Conservation (phyloP, 2,888 invertebrate genomes). For the Endomychus coccineus region DNA sequence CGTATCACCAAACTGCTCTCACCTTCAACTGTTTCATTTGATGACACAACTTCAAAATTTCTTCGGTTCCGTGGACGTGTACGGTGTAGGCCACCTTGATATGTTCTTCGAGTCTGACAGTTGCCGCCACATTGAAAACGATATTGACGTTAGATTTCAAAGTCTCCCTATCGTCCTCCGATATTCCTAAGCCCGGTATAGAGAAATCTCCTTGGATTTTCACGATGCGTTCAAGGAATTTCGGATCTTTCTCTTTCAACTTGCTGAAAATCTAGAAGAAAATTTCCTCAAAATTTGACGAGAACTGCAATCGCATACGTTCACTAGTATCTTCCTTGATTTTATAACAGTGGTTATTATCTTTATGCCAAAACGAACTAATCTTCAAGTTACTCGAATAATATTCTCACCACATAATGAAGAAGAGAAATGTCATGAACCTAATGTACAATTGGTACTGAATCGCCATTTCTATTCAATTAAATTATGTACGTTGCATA, state of each 20-base stretch:
- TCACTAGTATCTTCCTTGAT: too few species aligned
- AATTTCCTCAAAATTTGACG: too few species aligned
- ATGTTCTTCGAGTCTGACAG: slow-evolving; percentile 81
- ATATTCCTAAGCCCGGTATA: slow-evolving; percentile 57
- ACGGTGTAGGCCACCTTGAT: slow-evolving; percentile 67
- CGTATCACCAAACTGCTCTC: too few species aligned
- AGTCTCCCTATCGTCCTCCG: slow-evolving; percentile 52
- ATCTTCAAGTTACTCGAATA: too few species aligned
- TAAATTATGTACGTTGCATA: too few species aligned
- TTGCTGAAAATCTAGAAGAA: slow-evolving; percentile 47
- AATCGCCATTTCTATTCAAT: too few species aligned
- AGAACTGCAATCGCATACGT: too few species aligned
- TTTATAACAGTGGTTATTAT: too few species aligned
- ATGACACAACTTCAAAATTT: slow-evolving; percentile 64
- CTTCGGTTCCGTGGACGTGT: slow-evolving; percentile 70
- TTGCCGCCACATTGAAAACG: slow-evolving; percentile 85
- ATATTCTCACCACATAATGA: too few species aligned
- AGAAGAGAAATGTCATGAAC: too few species aligned
- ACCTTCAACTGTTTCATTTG: slow-evolving; percentile 67
- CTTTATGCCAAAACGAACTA: too few species aligned
- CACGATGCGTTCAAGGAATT: slow-evolving; percentile 59
- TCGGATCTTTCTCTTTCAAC: slow-evolving; percentile 48
- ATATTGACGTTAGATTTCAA: slow-evolving; percentile 59
- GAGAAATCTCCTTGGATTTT: slow-evolving; percentile 64
- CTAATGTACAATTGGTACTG: too few species aligned